Conservation (phyloP, 2,113 vertebrate species). For the Tetrao urogallus region DNA sequence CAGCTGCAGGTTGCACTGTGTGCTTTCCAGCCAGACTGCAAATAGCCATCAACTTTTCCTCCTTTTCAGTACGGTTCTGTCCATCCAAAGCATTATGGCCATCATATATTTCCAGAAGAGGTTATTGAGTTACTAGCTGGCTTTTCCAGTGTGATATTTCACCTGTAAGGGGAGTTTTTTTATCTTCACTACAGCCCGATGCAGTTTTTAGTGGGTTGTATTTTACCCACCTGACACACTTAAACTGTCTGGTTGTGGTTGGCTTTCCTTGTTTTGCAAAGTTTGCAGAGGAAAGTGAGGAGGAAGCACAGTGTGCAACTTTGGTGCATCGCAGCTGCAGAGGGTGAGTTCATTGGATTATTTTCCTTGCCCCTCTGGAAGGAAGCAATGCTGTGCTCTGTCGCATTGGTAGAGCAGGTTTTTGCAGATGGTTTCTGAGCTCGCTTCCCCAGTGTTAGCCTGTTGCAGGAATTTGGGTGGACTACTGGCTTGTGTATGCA, state of each 20-base stretch:
- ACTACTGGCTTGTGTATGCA: not conserved
- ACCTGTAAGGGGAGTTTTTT: not conserved
- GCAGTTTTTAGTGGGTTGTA: not conserved
- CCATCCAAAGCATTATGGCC: not conserved
- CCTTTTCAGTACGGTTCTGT: not conserved
- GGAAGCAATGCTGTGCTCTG: not conserved
- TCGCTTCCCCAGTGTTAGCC: not conserved
- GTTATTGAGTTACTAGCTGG: not conserved
- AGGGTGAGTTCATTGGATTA: not conserved
- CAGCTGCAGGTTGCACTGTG: not conserved
- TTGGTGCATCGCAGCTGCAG: fast-evolving
- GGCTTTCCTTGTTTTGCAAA: not conserved
- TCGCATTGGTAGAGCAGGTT: not conserved
- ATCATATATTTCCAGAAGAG: not conserved
- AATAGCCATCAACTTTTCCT: not conserved
- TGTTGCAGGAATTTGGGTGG: not conserved
- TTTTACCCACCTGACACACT: not conserved
- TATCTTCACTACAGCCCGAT: not conserved
- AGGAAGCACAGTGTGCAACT: not conserved
- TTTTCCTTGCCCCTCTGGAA: not conserved
- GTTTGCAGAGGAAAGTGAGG: not conserved
- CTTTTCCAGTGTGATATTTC: not conserved
- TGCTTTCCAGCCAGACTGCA: not conserved
- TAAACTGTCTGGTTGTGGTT: not conserved
- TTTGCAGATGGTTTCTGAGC: not conserved